Evolutionary conservation across 2,113 vertebrate species (phyloP), one percentile per base, ranked within the genome.

Genomic region (Copsychus sechellarum): DNA sequence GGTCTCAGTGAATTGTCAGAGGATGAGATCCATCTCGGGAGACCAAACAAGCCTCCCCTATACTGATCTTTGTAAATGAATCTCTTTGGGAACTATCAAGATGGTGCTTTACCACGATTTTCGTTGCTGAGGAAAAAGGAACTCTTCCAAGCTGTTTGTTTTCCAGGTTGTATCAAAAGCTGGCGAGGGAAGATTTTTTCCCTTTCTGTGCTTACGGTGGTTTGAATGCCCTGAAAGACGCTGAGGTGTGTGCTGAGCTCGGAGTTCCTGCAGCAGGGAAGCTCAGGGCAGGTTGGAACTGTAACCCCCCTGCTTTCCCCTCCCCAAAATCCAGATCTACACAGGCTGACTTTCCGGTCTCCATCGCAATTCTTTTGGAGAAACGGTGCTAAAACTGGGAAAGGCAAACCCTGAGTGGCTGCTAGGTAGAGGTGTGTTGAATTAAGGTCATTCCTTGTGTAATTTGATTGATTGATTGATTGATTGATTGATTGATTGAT

Each of bases 61-160:
- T 36, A 61, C 92, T 26, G 91, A 93, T 91, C 96, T 96, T 90
- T 97, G 97, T 97, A 97, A 98, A 95, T 58, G 92, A 95, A 97
- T 97, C 97, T 97, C 97, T 97, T 98, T 97, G 97, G 97, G 97
- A 97, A 97, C 95, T 53, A 73, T 81, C 62, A 76, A 74, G 91
- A 92, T 86, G 93, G 95, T 78, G 91, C 92, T 96, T 98, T 96
- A 96, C 97, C 97, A 97, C 86, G 94, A 86, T 93, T 95, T 94
- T 94, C 93, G 82, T 94, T 82, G 91, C 95, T 86, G 69, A 7
- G 89, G 81, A 67, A 95, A 95, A 93, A 93, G 92, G 72, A 94
- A 50, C 62, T 86, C 92, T 90, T 90, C 91, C 66, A 80, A 84
- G 77, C 91, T 66, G 92, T 76, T 92, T 89, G 67, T 83, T 93